Evolutionary conservation across 2,888 invertebrate genomes (phyloP).

Genomic region (Penaeus monodon): DNA sequence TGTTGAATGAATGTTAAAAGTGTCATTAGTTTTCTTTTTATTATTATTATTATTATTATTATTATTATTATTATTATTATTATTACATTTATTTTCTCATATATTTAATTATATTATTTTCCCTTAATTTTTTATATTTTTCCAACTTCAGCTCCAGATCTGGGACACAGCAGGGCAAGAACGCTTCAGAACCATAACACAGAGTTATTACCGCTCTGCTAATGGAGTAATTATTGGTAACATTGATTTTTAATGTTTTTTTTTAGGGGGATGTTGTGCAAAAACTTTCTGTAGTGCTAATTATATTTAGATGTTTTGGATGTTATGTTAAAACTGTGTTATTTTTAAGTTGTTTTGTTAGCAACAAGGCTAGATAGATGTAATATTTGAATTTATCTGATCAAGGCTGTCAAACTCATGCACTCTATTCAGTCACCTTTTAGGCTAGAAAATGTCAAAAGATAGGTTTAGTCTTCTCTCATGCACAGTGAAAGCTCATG

Average conservation of each 20-base stretch:
- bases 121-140: constrained; percentile 58
- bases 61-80: background rate
- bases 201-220: constrained; percentile 96
- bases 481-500: too few relatives aligned
- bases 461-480: too few relatives aligned
- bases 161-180: constrained; percentile 99
- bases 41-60: background rate
- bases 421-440: too few relatives aligned
- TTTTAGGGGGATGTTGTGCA: background rate
- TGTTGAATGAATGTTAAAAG: too few relatives aligned
- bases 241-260: constrained; percentile 23
- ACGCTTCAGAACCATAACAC: constrained; percentile 95
- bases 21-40: background rate
- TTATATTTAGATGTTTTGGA: too few relatives aligned
- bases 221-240: constrained; percentile 94
- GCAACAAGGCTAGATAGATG: too few relatives aligned
- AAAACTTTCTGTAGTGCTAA: too few relatives aligned
- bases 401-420: too few relatives aligned
- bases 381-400: too few relatives aligned
- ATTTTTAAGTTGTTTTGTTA: too few relatives aligned
- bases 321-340: too few relatives aligned
- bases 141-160: constrained; percentile 82
- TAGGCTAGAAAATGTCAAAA: too few relatives aligned
- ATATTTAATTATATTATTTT: background rate
- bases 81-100: background rate